phyloP scores from a whole-genome alignment of 2,888 invertebrate species.

The Mimachlamys varia region DNA sequence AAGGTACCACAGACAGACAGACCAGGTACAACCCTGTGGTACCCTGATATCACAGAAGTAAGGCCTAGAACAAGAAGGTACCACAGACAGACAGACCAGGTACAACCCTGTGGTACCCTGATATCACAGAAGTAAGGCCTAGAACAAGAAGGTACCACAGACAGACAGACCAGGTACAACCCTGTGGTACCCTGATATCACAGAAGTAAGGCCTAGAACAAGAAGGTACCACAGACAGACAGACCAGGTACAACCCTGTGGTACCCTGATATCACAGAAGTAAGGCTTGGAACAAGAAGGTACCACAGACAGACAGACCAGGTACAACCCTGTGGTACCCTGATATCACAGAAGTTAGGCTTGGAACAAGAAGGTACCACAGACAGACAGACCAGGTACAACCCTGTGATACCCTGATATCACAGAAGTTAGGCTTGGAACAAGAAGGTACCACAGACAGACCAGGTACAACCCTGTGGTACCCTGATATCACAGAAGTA shows the following conservation, averaged over 20 bases:
- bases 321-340: no score
- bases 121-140: no score
- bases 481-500: no score
- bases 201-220: background rate
- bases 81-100: background rate
- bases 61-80: background rate
- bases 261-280: no score
- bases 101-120: no score
- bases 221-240: background rate
- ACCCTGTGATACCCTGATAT: no score
- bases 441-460: background rate
- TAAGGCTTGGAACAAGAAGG: background rate
- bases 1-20: background rate
- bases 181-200: no score
- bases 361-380: background rate
- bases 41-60: no score
- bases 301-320: background rate
- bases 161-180: background rate
- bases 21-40: no score
- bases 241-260: no score
- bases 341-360: no score
- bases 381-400: background rate
- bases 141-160: background rate
- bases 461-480: background rate
- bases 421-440: background rate